These are phyloP conservation scores for Suricata suricatta DNA, from an alignment of 2,113 vertebrate genomes.

Conservation along the genomic window DNA sequence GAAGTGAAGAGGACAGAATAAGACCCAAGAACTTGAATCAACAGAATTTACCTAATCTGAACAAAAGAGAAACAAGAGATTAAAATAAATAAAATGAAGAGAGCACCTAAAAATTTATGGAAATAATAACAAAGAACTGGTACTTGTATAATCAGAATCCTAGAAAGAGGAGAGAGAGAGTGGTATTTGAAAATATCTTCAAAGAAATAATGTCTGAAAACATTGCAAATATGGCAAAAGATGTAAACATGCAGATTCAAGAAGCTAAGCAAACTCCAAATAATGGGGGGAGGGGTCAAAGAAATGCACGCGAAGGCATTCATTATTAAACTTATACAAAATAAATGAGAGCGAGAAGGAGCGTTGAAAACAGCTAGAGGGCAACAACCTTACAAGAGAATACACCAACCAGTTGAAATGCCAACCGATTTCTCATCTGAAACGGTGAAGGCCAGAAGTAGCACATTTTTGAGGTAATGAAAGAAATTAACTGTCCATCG, in stretches of 20 bases:
- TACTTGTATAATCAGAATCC: not conserved
- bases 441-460: too few species aligned
- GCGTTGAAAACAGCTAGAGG: not conserved
- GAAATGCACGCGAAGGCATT: not conserved
- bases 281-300: not conserved
- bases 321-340: not conserved
- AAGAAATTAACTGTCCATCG: too few species aligned
- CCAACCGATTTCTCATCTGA: too few species aligned
- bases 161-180: not conserved
- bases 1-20: too few species aligned
- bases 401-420: too few species aligned
- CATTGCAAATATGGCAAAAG: not conserved
- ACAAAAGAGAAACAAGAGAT: not conserved
- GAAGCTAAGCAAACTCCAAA: not conserved
- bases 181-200: not conserved
- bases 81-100: not conserved
- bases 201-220: not conserved
- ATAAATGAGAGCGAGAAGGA: not conserved
- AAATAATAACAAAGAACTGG: not conserved
- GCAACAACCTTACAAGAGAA: not conserved
- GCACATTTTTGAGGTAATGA: too few species aligned
- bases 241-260: not conserved
- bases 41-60: not conserved
- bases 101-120: not conserved
- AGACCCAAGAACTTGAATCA: too few species aligned